Evolutionary conservation across 2,888 invertebrate genomes (phyloP).

Genomic region (Herminia tarsipennalis): DNA sequence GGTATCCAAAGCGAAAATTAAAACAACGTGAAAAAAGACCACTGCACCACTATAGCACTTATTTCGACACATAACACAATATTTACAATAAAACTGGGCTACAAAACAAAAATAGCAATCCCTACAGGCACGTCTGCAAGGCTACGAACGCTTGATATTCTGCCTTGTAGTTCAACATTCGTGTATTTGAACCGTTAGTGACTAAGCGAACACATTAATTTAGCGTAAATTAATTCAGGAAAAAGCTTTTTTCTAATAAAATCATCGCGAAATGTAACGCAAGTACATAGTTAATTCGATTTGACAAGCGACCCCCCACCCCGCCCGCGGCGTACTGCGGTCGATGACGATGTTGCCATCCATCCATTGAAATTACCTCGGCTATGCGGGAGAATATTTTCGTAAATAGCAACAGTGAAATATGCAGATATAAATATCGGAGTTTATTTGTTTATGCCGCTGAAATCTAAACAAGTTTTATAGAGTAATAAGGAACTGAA

Average conservation of each 20-base stretch:
- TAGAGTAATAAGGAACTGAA: slow-evolving; percentile 2
- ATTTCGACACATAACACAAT: slow-evolving; percentile 77
- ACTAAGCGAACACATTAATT: slow-evolving; percentile 45
- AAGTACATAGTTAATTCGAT: slow-evolving; percentile 64
- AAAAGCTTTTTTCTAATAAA: slow-evolving; percentile 67
- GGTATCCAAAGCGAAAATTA: slow-evolving; percentile 43
- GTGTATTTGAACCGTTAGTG: slow-evolving; percentile 52
- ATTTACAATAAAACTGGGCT: slow-evolving; percentile 77
- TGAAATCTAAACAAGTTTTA: slow-evolving; percentile 20
- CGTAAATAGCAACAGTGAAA: slow-evolving; percentile 29
- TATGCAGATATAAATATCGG: slow-evolving; percentile 21
- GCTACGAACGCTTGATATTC: slow-evolving; percentile 23
- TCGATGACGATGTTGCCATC: slow-evolving; percentile 73
- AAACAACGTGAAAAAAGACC: slow-evolving; percentile 47
- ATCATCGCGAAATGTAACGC: slow-evolving; percentile 64
- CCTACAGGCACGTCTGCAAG: slow-evolving; percentile 39
- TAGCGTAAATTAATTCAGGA: slow-evolving; percentile 63
- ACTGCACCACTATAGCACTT: slow-evolving; percentile 54
- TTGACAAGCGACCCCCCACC: slow-evolving; percentile 71
- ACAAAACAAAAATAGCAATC: slow-evolving; percentile 78
- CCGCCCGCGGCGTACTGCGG: slow-evolving; percentile 62
- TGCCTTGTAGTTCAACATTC: slow-evolving; percentile 35
- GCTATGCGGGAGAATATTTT: slow-evolving; percentile 41
- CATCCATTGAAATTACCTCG: slow-evolving; percentile 42
- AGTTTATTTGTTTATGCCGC: slow-evolving; percentile 20